Base-by-base conservation (phyloP, 2,888 invertebrate genomes). In the Mycalesis mineus region DNA sequence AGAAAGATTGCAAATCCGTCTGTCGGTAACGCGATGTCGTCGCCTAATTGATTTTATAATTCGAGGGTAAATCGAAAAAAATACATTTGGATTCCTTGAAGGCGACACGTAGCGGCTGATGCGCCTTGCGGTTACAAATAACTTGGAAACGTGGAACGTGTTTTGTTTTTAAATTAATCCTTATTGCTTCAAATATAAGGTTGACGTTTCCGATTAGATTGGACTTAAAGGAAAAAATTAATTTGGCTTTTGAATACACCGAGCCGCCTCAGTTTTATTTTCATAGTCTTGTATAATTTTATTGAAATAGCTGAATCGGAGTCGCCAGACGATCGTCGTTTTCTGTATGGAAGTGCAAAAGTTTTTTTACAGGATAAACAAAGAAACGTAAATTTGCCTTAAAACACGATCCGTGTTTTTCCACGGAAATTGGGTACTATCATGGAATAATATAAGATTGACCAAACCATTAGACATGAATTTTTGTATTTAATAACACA, bases 21-120 rank as follows among this genome's bases (percentile, higher is more conserved):
- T 58, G 51, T 53, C 22, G 63, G 60, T 57, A 55, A 58, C 49
- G 65, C 70, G 68, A 74, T 66, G 72, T 68, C 65, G 68, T 65
- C 67, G 71, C 70, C 74, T 84, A 84, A 86, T 86, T 84, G 85
- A 83, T 83, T 86, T 82, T 82, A 76, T 83, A 82, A 84, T 80
- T 78, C 68, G 70, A 74, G 67, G 70, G 67, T 74, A 77, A 74
- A 72, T 75, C 68, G 67, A 75, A 78, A 78, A 81, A 72, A 77
- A 67, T 68, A 70, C 67, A 77, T 80, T 82, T 73, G 73, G 67
- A 80, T 83, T 84, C 74, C 71, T 68, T 71, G 67, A 78, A 77
- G 72, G 67, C 68, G 72, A 74, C 75, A 74, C 77, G 75, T 70
- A 73, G 66, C 70, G 71, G 72, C 57, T 57, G 60, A 59, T 51